Conservation (phyloP, 2,797 vertebrate species). For the Myotis pilosus region DNA sequence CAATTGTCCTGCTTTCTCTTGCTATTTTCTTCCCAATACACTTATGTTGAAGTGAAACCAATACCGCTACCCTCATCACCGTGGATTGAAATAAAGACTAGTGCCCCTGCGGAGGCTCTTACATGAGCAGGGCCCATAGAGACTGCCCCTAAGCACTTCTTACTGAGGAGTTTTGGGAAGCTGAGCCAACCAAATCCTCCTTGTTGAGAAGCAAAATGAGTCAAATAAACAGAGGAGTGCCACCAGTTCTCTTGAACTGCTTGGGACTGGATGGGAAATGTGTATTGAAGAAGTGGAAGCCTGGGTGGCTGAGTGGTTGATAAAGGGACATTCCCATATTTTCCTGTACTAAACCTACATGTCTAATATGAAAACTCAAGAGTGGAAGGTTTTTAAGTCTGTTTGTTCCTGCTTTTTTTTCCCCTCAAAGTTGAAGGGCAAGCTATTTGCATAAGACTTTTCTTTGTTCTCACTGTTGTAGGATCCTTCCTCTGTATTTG, state of each 20-base stretch:
- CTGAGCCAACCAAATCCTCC: background rate
- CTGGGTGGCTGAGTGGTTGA: background rate
- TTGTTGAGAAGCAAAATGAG: constrained; percentile 39
- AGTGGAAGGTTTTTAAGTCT: constrained; percentile 21
- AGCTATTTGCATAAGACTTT: background rate
- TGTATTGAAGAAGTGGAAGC: constrained; percentile 47
- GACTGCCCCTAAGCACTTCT: background rate
- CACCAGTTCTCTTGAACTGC: constrained; percentile 30
- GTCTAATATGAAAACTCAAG: constrained; percentile 50
- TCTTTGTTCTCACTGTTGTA: constrained; percentile 4
- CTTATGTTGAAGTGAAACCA: background rate
- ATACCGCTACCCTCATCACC: background rate
- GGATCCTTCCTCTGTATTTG: background rate
- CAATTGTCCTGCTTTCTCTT: background rate
- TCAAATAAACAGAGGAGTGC: background rate
- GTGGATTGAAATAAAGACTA: background rate
- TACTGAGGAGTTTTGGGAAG: background rate
- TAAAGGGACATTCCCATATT: constrained; percentile 57
- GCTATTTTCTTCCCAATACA: background rate
- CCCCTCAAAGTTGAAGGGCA: background rate
- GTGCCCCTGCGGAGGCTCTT: background rate
- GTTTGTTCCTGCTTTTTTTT: constrained; percentile 7
- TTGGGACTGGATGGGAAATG: constrained; percentile 15
- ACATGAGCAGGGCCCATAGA: background rate
- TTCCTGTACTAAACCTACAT: constrained; percentile 28